phyloP scores from a whole-genome alignment of 2,888 invertebrate genomes.

The Drosophila subsilvestris region DNA sequence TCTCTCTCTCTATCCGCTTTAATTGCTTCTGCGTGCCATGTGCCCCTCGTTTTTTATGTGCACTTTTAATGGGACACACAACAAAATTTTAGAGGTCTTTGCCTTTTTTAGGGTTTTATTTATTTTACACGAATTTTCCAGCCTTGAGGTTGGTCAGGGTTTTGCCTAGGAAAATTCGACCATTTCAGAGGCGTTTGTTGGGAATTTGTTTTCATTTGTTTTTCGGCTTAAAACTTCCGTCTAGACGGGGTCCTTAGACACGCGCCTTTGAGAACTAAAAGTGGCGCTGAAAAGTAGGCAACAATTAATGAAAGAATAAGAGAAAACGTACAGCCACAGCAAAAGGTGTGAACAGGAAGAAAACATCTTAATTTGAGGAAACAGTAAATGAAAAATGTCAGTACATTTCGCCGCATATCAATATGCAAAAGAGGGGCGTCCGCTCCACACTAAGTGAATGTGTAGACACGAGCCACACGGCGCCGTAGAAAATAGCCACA shows the following conservation, averaged over 20 bases:
- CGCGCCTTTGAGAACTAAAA: slow-evolving; percentile 33
- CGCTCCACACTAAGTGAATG: slow-evolving; percentile 61
- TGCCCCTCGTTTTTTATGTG: slow-evolving; percentile 55
- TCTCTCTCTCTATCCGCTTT: slow-evolving; percentile 40
- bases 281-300: slow-evolving; percentile 24
- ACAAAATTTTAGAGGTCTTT: slow-evolving; percentile 36
- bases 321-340: background rate
- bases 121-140: background rate
- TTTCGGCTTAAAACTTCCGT: slow-evolving; percentile 35
- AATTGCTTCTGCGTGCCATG: slow-evolving; percentile 65
- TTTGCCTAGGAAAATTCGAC: slow-evolving; percentile 8
- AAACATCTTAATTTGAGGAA: slow-evolving; percentile 61
- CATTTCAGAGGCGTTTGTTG: slow-evolving; percentile 8
- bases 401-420: slow-evolving; percentile 63
- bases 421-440: slow-evolving; percentile 65
- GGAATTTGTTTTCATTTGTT: slow-evolving; percentile 31
- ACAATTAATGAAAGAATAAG: slow-evolving; percentile 25
- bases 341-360: slow-evolving; percentile 3
- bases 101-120: slow-evolving; percentile 11
- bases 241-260: slow-evolving; percentile 52
- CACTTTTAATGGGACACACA: slow-evolving; percentile 58
- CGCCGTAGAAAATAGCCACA: slow-evolving; percentile 5
- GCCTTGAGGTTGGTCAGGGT: slow-evolving; percentile 63
- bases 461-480: slow-evolving; percentile 53
- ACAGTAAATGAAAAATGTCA: slow-evolving; percentile 22